These are phyloP conservation scores for Aphis gossypii DNA, from an alignment of 1,140 invertebrate genomes.

Conservation along the genomic window DNA sequence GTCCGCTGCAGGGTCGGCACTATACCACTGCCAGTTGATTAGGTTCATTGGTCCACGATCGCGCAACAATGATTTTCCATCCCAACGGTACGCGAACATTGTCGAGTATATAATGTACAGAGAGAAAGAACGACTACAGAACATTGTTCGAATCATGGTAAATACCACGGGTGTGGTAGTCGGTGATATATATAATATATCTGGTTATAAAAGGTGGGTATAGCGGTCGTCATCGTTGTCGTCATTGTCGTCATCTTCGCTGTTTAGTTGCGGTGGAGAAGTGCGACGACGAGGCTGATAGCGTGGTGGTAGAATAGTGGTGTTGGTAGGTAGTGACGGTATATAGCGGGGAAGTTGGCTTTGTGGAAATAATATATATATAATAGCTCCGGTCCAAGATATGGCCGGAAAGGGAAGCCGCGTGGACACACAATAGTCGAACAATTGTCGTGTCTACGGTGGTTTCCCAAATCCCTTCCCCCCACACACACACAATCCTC, in stretches of 20 bases:
- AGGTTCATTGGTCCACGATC: constrained; percentile 4
- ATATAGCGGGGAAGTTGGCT: constrained; percentile 13
- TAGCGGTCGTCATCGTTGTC: not conserved
- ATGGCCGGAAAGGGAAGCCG: constrained; percentile 51
- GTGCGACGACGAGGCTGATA: not conserved
- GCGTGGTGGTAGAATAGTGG: no score
- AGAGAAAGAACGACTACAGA: not conserved
- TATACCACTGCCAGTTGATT: constrained; percentile 25
- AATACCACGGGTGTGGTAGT: not conserved
- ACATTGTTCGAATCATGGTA: constrained; percentile 21
- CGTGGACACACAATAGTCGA: constrained; percentile 39
- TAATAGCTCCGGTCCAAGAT: constrained; percentile 56
- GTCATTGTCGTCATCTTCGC: not conserved
- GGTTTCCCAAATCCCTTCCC: not conserved
- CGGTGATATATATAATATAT: not conserved
- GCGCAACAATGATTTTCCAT: not conserved
- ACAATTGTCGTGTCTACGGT: constrained; percentile 45
- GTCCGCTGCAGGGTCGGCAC: not conserved
- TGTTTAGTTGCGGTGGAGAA: not conserved
- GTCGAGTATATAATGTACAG: not conserved
- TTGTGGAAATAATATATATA: constrained; percentile 44
- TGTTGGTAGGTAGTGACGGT: not conserved
- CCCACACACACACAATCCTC: no score
- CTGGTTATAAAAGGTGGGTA: not conserved
- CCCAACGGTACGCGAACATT: not conserved